These are phyloP conservation scores for Zygogramma bicolorata DNA, from an alignment of 2,888 invertebrate genomes.

Conservation along the genomic window DNA sequence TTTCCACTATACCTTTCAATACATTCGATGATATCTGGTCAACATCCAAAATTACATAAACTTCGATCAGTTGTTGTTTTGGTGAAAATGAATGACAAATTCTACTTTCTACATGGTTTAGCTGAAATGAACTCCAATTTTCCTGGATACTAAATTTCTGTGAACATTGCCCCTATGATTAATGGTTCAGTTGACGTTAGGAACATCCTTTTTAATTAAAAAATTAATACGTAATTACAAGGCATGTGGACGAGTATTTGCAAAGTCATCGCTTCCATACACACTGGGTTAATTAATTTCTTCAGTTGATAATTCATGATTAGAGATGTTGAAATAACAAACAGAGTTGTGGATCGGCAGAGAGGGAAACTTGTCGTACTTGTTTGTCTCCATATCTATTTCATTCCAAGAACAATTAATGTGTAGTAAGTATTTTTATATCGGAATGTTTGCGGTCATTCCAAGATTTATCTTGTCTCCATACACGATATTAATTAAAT, in stretches of 20 bases:
- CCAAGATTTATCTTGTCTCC: not conserved
- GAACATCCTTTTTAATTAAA: not conserved
- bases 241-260: not conserved
- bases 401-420: constrained; percentile 21
- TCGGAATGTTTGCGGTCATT: not conserved
- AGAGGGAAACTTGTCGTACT: not conserved
- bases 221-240: constrained; percentile 10
- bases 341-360: not conserved
- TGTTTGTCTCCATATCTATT: constrained; percentile 1
- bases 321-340: not conserved
- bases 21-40: too few species aligned
- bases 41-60: too few species aligned
- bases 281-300: not conserved
- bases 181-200: not conserved
- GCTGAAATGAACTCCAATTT: not conserved
- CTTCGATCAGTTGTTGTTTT: not conserved
- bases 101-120: not conserved
- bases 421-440: not conserved
- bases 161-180: not conserved
- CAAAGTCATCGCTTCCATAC: not conserved
- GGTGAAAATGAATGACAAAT: not conserved
- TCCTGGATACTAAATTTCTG: not conserved
- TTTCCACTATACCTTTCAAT: too few species aligned
- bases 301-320: not conserved
- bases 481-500: constrained; percentile 41